Evolutionary conservation across 2,888 invertebrate species (phyloP), one percentile per base, ranked within the genome.

Genomic region (Theristus sp.): DNA sequence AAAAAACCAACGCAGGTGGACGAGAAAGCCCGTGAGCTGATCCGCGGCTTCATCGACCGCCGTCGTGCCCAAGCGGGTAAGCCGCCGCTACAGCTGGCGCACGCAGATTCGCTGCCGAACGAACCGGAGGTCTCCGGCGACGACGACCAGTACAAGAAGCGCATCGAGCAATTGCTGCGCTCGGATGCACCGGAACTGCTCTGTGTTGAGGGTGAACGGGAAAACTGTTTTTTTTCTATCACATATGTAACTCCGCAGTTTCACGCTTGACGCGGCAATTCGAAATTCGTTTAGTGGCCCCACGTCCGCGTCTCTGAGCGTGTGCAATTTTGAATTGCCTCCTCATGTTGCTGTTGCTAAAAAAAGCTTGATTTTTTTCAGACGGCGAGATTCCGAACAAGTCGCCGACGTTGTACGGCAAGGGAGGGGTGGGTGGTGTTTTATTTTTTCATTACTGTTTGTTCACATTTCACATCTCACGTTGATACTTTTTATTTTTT

Each of bases 1-100:
- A n/a, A n/a, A n/a, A n/a, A n/a, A n/a, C n/a, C n/a, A n/a, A n/a
- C n/a, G 25, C 26, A 77, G 76, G 77, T 79, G 29, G 96, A 96
- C 79, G 89, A 91, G 63, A 96, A 96, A 81, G 91, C 93, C 70
- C 89, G 90, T 80, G 84, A 86, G 62, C 83, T 89, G 64, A 81
- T 96, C 66, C 91, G 93, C 75, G 87, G 89, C 65, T 94, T 89
- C 76, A 56, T 63, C 6, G 59, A 63, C 46, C 62, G 58, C 52
- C 47, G 57, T 22, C 58, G 62, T 10, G 26, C 49, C 3, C 22
- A 25, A 22, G 20, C 56, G n/a, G 61, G 60, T 29, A 63, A 62
- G 54, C 24, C 27, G 38, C 17, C 57, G 38, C 52, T 53, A 26
- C 38, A 3, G 56, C 3, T 31, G 56, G 66, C 66, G 58, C 68